Conservation (phyloP, 2,113 vertebrate genomes). For the Progne subis region DNA sequence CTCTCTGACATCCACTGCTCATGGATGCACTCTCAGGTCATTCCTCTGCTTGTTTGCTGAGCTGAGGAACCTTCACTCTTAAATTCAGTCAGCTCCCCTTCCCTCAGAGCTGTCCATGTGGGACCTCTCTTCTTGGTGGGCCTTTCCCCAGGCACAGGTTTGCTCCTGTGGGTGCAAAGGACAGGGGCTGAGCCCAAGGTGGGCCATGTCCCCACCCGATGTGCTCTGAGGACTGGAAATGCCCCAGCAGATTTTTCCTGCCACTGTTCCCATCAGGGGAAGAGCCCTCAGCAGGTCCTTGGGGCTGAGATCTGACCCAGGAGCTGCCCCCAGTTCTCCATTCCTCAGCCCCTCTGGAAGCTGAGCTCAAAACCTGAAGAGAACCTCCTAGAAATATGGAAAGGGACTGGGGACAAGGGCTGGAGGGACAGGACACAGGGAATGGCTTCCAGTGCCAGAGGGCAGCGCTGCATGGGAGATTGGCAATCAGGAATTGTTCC, state of each 20-base stretch:
- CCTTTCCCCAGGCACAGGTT: not conserved
- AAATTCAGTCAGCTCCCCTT: not conserved
- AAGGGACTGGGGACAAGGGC: not conserved
- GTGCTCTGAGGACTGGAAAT: not conserved
- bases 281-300: not conserved
- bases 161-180: not conserved
- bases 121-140: not conserved
- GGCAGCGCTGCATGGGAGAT: not conserved
- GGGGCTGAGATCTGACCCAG: not conserved
- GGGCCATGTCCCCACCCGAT: not conserved
- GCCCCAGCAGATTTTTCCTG: not conserved
- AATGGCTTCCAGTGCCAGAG: not conserved
- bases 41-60: not conserved
- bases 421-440: not conserved
- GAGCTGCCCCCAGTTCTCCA: not conserved
- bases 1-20: rapidly evolving
- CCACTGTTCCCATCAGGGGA: not conserved
- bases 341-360: not conserved
- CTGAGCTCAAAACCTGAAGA: not conserved
- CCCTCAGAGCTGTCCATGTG: not conserved
- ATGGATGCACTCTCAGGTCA: rapidly evolving
- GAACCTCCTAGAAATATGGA: not conserved
- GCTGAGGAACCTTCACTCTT: not conserved
- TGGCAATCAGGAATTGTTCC: not conserved
- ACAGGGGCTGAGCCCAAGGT: not conserved